Evolutionary conservation across 2,888 invertebrate genomes (phyloP).

Genomic region (Mesorhabditis sp.): DNA sequence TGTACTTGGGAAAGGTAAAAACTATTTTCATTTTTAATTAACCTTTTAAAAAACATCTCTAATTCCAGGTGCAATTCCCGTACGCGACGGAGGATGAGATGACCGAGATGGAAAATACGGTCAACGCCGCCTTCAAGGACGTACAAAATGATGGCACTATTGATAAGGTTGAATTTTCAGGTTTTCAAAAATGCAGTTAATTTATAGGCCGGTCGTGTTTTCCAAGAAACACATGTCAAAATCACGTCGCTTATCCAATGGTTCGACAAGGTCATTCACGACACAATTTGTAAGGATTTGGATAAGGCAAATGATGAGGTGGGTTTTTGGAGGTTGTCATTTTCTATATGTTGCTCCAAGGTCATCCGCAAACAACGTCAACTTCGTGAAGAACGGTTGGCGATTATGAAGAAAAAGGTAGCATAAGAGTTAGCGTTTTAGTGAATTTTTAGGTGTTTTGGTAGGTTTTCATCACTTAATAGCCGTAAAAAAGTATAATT

Average conservation of each 20-base stretch:
- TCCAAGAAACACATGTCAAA: slow-evolving; percentile 61
- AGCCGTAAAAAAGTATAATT: too few species aligned
- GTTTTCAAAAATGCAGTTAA: not conserved
- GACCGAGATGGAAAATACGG: slow-evolving; percentile 60
- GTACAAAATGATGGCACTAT: slow-evolving; percentile 61
- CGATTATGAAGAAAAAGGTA: slow-evolving; percentile 61
- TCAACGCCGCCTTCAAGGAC: slow-evolving; percentile 63
- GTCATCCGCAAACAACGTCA: slow-evolving; percentile 59
- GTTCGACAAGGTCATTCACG: slow-evolving; percentile 63
- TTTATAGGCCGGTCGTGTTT: slow-evolving; percentile 60
- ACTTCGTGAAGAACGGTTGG: slow-evolving; percentile 62
- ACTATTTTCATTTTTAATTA: not conserved
- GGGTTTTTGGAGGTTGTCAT: not conserved
- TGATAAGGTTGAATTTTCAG: slow-evolving; percentile 28
- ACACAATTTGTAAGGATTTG: slow-evolving; percentile 63
- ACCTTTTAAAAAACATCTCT: not conserved
- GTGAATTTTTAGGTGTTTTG: not conserved
- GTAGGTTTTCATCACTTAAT: too few species aligned
- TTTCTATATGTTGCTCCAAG: slow-evolving; percentile 19
- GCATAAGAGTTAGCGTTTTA: not conserved
- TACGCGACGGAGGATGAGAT: slow-evolving; percentile 64
- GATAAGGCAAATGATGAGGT: slow-evolving; percentile 59
- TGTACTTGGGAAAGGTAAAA: slow-evolving; percentile 61
- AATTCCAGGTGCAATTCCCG: slow-evolving; percentile 61
- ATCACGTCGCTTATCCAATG: slow-evolving; percentile 63